A percentile compares a stretch with the other conserved stretches of the same genome.
These are phyloP conservation scores for Empidonax alnorum DNA, from an alignment of 2,113 vertebrate species.

Conservation along the genomic window DNA sequence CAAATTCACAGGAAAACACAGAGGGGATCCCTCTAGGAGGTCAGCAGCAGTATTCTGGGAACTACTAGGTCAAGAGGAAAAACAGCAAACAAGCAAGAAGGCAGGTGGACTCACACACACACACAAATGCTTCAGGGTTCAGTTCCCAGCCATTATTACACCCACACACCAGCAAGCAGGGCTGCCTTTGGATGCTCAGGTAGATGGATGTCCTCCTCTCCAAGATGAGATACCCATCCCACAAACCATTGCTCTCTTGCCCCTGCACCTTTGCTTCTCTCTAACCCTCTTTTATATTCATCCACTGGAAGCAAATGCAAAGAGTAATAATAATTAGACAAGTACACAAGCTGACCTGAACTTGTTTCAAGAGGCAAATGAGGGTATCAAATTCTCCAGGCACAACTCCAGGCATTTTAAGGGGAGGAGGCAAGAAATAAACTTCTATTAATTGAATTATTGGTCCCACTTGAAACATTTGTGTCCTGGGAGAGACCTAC, in stretches of 20 bases:
- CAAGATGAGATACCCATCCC: slow-evolving; percentile 85
- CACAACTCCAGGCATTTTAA: not conserved
- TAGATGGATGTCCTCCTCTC: slow-evolving; percentile 88
- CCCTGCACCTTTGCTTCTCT: slow-evolving; percentile 78
- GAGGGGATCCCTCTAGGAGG: not conserved
- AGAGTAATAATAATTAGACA: slow-evolving; percentile 95
- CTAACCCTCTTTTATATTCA: slow-evolving; percentile 86
- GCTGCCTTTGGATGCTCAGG: slow-evolving; percentile 61
- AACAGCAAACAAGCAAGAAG: not conserved
- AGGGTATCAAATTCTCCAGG: not conserved
- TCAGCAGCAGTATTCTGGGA: not conserved
- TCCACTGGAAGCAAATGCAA: slow-evolving; percentile 85
- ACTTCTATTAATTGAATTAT: not conserved
- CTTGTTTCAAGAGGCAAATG: rapidly evolving
- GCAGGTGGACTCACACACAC: not conserved
- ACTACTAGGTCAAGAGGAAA: not conserved
- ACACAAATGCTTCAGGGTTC: not conserved
- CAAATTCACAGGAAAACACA: rapidly evolving
- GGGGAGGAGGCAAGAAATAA: not conserved
- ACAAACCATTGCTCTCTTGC: slow-evolving; percentile 86
- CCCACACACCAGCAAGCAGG: rapidly evolving
- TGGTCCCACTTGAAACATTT: not conserved
- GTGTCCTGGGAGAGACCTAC: not conserved
- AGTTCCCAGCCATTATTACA: not conserved
- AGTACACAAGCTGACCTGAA: slow-evolving; percentile 73